Evolutionary conservation across 2,113 vertebrate genomes (phyloP).

Genomic region (Lophura nycthemera): DNA sequence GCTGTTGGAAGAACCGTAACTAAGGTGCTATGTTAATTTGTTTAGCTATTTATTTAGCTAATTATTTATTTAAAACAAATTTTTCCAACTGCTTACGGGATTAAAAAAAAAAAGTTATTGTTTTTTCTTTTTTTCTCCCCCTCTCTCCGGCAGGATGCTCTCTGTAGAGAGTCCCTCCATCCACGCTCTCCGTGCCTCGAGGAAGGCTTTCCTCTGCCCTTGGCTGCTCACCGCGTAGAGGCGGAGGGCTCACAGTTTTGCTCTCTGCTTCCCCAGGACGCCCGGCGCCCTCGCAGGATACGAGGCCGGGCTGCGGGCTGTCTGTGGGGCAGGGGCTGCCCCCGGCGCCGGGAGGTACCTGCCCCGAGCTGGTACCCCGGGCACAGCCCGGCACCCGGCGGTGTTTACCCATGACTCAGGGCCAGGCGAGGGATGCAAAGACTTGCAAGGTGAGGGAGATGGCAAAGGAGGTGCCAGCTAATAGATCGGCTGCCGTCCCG

Average conservation of each 20-base stretch:
- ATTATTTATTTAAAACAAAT: background rate
- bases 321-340: background rate
- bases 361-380: constrained; percentile 30
- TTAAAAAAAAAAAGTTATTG: background rate
- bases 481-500: constrained; percentile 56
- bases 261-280: background rate
- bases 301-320: background rate
- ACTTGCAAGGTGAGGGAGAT: constrained; percentile 66
- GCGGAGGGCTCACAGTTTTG: accelerated
- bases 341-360: constrained; percentile 40
- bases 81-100: background rate
- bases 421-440: constrained; percentile 8
- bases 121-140: accelerated
- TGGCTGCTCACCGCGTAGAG: background rate
- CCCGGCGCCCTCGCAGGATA: background rate
- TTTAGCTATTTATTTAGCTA: background rate
- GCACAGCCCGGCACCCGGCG: constrained; percentile 38
- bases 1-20: background rate
- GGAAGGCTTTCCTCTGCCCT: background rate
- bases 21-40: no score
- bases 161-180: accelerated
- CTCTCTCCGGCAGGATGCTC: background rate
- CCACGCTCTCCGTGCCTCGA: background rate
- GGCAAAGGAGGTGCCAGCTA: constrained; percentile 55
- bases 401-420: constrained; percentile 69